A percentile compares a stretch with the other conserved stretches of the same genome.
Conservation (phyloP, 30 jellyfish, hydroid and myxozoan genomes). For the Pseudorhiza aurosa region DNA sequence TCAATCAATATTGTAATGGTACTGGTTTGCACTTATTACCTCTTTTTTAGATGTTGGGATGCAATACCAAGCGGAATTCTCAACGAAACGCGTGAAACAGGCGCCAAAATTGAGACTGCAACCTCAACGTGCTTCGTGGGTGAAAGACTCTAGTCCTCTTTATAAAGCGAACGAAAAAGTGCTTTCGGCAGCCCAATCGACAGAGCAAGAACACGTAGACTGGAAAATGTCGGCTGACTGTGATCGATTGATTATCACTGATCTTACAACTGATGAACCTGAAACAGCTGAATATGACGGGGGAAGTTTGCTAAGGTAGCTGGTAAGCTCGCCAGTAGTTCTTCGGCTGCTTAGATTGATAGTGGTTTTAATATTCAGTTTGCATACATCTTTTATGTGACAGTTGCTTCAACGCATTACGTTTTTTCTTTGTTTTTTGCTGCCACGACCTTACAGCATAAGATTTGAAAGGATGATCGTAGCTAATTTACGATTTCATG, state of each 20-base stretch:
- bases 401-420: no score
- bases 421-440: no score
- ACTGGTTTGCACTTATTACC: neutral
- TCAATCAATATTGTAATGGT: no score
- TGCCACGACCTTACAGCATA: no score
- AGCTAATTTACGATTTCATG: no score
- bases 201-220: neutral
- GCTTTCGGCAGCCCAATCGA: neutral
- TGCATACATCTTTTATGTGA: neutral
- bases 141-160: neutral
- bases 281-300: constrained; percentile 3
- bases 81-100: neutral
- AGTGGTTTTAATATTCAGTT: neutral
- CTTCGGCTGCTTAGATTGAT: no score
- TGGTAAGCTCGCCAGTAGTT: no score
- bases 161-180: neutral
- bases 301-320: constrained; percentile 18
- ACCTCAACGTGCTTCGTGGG: neutral
- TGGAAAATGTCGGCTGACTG: neutral
- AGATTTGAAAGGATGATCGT: no score
- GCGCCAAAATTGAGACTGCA: neutral
- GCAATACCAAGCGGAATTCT: constrained; percentile 5
- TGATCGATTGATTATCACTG: constrained; percentile 28
- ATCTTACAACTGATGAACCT: constrained; percentile 17
- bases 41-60: constrained; percentile 50